Conservation (phyloP, 2,797 vertebrate genomes). For the Melopsittacus undulatus region DNA sequence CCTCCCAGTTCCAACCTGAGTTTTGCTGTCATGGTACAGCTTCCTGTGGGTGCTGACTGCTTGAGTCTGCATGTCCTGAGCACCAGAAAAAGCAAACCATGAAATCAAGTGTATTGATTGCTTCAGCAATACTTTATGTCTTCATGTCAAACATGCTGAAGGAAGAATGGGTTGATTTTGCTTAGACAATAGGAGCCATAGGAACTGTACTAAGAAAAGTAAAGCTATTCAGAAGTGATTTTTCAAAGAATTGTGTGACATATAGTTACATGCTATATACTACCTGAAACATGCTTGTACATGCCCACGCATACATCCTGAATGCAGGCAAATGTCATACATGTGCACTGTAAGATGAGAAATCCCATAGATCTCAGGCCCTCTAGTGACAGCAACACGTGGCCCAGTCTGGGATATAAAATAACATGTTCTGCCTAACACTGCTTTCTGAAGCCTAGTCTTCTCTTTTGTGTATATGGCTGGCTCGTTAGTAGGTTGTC, state of each 20-base stretch:
- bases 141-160: not conserved
- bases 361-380: not conserved
- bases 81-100: not conserved
- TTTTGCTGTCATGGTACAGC: not conserved
- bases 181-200: not conserved
- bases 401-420: not conserved
- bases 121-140: not conserved
- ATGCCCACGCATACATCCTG: not conserved
- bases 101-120: not conserved
- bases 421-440: conserved; percentile 31
- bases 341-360: not conserved
- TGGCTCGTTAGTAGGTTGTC: conserved; percentile 61
- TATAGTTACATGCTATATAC: not conserved
- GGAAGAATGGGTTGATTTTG: not conserved
- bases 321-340: not conserved
- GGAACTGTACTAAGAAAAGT: not conserved
- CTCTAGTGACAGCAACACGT: not conserved
- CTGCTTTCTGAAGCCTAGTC: conserved; percentile 32
- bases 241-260: not conserved
- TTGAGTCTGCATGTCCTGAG: not conserved
- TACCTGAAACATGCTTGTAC: not conserved
- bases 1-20: not conserved
- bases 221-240: not conserved
- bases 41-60: not conserved
- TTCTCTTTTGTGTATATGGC: conserved; percentile 56